phyloP scores from a whole-genome alignment of 2,113 vertebrate species.

The Heterocephalus glaber region DNA sequence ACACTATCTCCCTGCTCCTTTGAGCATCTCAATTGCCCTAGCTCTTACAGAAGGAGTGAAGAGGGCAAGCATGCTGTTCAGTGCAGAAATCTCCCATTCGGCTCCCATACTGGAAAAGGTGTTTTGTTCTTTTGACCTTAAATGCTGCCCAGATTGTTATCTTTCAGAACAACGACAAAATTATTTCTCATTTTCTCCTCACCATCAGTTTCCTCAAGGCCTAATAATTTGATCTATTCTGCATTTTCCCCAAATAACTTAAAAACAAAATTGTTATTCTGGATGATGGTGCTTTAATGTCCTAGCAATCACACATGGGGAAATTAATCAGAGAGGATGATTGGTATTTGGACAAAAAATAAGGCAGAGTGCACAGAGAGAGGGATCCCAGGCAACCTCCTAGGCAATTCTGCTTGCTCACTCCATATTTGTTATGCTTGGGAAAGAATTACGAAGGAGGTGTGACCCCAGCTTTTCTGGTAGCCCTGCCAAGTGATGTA shows the following conservation, averaged over 20 bases:
- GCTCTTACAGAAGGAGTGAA: neutral
- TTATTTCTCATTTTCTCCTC: neutral
- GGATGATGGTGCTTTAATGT: conserved; percentile 29
- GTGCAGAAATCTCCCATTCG: neutral
- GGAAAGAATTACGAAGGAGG: neutral
- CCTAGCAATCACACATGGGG: neutral
- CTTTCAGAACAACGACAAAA: neutral
- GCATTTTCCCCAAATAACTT: conserved; percentile 39
- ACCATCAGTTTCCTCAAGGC: neutral
- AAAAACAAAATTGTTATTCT: conserved; percentile 51
- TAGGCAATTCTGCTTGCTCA: neutral
- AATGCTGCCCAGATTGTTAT: neutral
- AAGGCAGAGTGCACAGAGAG: neutral
- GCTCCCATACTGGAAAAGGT: neutral
- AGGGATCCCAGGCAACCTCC: neutral
- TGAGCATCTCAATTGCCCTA: neutral
- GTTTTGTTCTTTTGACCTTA: neutral
- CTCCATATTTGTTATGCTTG: neutral
- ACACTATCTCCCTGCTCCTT: neutral
- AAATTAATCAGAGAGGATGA: conserved; percentile 6
- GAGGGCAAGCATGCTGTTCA: neutral
- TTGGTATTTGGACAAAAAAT: neutral
- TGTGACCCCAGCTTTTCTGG: neutral
- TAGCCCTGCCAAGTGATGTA: neutral
- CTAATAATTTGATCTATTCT: conserved; percentile 34